phyloP scores from a whole-genome alignment of 2,113 vertebrate genomes.

The Ceratotherium simum region DNA sequence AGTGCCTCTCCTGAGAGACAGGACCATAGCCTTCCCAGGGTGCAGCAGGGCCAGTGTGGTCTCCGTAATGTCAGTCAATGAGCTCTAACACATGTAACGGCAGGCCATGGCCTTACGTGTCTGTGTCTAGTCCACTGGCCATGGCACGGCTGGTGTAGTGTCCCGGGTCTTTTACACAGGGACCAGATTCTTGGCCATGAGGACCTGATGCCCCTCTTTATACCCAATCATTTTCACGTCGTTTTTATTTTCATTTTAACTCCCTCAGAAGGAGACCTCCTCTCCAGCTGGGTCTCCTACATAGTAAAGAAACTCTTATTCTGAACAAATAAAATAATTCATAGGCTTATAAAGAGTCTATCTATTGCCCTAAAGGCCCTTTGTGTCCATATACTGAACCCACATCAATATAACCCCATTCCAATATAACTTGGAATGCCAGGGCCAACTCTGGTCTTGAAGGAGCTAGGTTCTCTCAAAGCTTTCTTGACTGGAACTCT shows the following conservation, averaged over 20 bases:
- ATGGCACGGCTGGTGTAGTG: neutral
- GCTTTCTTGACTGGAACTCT: neutral
- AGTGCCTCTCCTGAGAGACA: neutral
- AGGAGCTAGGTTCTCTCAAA: neutral
- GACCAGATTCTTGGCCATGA: neutral
- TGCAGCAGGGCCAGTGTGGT: accelerated
- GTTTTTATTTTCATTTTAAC: constrained; percentile 36
- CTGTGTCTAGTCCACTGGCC: neutral
- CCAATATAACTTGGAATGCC: neutral
- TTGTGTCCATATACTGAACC: neutral
- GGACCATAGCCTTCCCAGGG: neutral
- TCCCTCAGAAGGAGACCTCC: neutral
- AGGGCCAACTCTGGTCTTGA: neutral
- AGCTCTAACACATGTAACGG: neutral
- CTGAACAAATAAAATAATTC: neutral
- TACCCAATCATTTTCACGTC: neutral
- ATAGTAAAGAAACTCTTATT: neutral
- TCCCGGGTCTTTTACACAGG: neutral
- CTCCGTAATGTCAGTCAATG: neutral
- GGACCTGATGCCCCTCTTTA: neutral
- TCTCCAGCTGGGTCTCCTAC: neutral
- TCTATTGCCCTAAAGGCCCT: neutral
- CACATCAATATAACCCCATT: neutral
- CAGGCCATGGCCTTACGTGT: neutral
- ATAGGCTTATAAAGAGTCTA: neutral